Conservation (phyloP, 2,113 vertebrate genomes). For the Cephalopholis sonnerati region DNA sequence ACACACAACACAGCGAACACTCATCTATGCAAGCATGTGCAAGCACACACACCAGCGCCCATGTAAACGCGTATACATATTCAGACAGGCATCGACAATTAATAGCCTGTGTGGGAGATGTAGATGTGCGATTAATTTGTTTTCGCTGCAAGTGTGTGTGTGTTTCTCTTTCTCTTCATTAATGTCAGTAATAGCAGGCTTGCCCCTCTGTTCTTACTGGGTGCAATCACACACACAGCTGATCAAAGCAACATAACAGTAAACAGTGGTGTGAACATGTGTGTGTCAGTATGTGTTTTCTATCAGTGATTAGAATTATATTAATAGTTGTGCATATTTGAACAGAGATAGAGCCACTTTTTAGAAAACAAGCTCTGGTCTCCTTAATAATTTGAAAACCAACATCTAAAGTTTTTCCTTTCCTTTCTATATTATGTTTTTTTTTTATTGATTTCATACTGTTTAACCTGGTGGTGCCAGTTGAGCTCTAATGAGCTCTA, state of each 20-base stretch:
- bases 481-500: not conserved
- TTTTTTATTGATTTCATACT: not conserved
- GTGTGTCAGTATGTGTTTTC: slow-evolving; percentile 1
- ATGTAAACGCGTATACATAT: slow-evolving; percentile 28
- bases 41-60: not conserved
- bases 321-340: not conserved
- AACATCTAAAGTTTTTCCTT: not conserved
- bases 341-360: not conserved
- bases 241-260: slow-evolving; percentile 62
- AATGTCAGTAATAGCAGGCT: slow-evolving; percentile 64
- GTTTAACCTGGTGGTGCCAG: not conserved
- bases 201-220: slow-evolving; percentile 37
- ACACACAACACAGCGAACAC: slow-evolving; percentile 43
- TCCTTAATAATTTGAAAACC: not conserved
- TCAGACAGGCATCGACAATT: slow-evolving; percentile 68
- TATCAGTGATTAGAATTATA: not conserved
- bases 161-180: slow-evolving; percentile 69
- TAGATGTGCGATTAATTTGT: slow-evolving; percentile 58
- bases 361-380: not conserved
- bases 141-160: slow-evolving; percentile 28
- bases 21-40: not conserved
- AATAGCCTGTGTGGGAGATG: slow-evolving; percentile 42
- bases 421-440: not conserved
- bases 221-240: slow-evolving; percentile 58
- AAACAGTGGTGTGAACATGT: slow-evolving; percentile 37